Evolutionary conservation across 1,140 invertebrate genomes (phyloP).

Genomic region (Drosophila kurseongensis): DNA sequence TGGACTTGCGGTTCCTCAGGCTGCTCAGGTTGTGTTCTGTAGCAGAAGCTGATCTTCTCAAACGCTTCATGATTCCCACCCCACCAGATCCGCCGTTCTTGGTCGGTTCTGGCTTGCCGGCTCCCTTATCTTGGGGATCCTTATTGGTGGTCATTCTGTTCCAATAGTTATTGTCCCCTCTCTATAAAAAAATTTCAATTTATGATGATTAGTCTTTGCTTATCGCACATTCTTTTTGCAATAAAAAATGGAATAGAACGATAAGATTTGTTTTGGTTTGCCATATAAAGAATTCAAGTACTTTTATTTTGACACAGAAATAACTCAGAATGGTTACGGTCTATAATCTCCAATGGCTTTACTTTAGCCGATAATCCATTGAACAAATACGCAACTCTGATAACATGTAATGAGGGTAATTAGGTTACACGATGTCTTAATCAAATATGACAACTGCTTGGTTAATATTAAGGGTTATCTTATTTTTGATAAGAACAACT

Average conservation of each 20-base stretch:
- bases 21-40: constrained; percentile 75
- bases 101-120: constrained; percentile 27
- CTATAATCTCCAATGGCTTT: constrained; percentile 12
- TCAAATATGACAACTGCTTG: neutral
- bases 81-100: constrained; percentile 57
- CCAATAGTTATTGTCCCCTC: constrained; percentile 7
- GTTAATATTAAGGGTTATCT: neutral
- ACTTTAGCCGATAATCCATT: neutral
- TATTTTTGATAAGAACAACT: no score
- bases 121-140: constrained; percentile 58
- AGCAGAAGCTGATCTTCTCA: constrained; percentile 72
- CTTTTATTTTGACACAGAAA: constrained; percentile 27
- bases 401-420: constrained; percentile 10
- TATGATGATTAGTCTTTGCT: constrained; percentile 24
- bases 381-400: constrained; percentile 2
- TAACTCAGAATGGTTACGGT: constrained; percentile 14
- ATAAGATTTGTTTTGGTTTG: constrained; percentile 24
- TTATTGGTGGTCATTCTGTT: constrained; percentile 65
- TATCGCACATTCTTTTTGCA: constrained; percentile 26
- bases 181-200: constrained; percentile 7
- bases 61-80: constrained; percentile 69
- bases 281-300: constrained; percentile 6
- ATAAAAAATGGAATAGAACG: constrained; percentile 20
- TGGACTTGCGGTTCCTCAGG: constrained; percentile 73
- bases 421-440: neutral